Conservation (phyloP, 1,140 invertebrate species). For the Globodera rostochiensis region DNA sequence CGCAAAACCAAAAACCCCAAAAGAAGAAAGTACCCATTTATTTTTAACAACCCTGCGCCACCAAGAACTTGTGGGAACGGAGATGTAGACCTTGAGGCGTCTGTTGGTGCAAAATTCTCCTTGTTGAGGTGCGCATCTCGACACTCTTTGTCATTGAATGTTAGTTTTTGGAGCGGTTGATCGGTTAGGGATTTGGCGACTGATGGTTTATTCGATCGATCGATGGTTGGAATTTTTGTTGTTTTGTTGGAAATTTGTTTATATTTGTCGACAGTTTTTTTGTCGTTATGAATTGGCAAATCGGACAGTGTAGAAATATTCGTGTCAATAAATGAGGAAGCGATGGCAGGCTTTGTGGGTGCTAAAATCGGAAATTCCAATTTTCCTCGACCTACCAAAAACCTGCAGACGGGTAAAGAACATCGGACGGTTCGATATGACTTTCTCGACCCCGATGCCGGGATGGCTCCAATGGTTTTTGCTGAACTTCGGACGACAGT, state of each 20-base stretch:
- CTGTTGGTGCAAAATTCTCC: slow-evolving; percentile 13
- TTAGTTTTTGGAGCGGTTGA: not conserved
- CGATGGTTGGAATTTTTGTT: not conserved
- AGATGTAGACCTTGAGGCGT: slow-evolving; percentile 1
- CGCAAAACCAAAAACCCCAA: not conserved
- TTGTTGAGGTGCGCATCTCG: not conserved
- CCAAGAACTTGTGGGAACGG: slow-evolving; percentile 16
- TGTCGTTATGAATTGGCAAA: not conserved
- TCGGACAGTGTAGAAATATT: too few species aligned
- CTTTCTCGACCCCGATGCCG: too few species aligned
- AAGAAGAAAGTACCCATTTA: not conserved
- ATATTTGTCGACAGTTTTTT: not conserved
- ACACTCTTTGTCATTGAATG: not conserved
- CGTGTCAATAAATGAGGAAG: too few species aligned
- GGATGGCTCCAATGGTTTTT: too few species aligned
- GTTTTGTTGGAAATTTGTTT: not conserved
- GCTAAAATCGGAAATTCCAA: too few species aligned
- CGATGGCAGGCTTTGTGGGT: too few species aligned
- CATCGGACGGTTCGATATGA: too few species aligned
- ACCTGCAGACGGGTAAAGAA: too few species aligned
- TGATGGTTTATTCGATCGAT: slow-evolving; percentile 4
- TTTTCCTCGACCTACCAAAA: too few species aligned
- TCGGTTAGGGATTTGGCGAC: not conserved
- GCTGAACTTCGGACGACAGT: too few species aligned
- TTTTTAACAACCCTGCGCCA: slow-evolving; percentile 16